Percentiles rank a stretch among this genome's conserved stretches.
Evolutionary conservation across 1,140 invertebrate species (phyloP).

Genomic region (Drosophila malerkotliana): DNA sequence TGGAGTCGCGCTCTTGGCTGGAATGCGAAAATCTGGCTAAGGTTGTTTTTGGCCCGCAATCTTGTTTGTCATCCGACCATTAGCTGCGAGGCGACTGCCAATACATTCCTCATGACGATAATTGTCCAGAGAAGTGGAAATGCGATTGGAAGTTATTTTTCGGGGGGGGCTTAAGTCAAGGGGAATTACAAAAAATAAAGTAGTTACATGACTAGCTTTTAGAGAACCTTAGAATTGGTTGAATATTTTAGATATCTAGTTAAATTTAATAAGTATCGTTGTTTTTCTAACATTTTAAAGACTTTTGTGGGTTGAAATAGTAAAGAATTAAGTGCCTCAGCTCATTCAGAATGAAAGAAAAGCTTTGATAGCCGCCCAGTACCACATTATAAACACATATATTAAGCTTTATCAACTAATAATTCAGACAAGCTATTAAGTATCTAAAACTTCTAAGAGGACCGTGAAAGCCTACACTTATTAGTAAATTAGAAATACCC

Average conservation of each 20-base stretch:
- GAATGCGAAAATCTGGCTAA: conserved; percentile 34
- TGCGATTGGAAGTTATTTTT: conserved; percentile 11
- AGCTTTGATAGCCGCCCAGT: background rate
- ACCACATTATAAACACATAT: background rate
- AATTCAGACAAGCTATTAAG: conserved; percentile 7
- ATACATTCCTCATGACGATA: conserved; percentile 42
- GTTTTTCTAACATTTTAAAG: too few relatives aligned
- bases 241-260: background rate
- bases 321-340: background rate
- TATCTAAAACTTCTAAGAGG: conserved; percentile 3
- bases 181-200: background rate
- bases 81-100: conserved; percentile 25
- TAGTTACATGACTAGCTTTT: background rate
- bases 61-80: conserved; percentile 45
- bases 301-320: background rate
- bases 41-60: conserved; percentile 11
- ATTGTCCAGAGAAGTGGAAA: conserved; percentile 29
- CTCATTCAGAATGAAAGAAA: conserved; percentile 5
- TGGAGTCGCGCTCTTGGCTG: conserved; percentile 1
- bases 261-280: too few relatives aligned
- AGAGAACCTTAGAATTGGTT: background rate
- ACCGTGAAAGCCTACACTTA: conserved; percentile 26
- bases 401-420: conserved; percentile 13
- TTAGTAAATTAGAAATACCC: background rate
- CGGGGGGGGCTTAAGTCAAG: background rate